Conservation (phyloP, 2,888 invertebrate genomes). For the Abrostola tripartita region DNA sequence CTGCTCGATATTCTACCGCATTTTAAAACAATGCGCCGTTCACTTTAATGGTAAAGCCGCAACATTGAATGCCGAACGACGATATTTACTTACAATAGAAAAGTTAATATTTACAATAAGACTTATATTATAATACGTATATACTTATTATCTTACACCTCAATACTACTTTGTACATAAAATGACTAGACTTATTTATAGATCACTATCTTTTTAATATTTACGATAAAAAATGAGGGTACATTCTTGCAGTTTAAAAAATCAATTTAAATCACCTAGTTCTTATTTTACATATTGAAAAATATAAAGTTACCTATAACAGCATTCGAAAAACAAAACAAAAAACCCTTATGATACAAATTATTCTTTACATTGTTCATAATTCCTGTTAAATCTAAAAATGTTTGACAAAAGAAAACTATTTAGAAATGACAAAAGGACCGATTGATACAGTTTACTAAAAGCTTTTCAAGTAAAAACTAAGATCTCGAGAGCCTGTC, state of each 20-base stretch:
- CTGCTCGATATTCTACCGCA: neutral
- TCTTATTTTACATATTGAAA: neutral
- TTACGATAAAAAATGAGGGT: conserved; percentile 18
- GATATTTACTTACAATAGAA: conserved; percentile 58
- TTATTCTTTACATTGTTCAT: neutral
- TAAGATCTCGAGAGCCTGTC: neutral
- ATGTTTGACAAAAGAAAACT: conserved; percentile 12
- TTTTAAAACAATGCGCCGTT: neutral
- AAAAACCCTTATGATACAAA: conserved; percentile 8
- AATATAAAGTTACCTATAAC: neutral
- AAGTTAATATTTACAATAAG: conserved; percentile 64
- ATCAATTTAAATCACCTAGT: conserved; percentile 6
- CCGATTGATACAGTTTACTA: conserved; percentile 24
- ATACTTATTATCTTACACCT: conserved; percentile 45
- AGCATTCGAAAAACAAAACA: conserved; percentile 3
- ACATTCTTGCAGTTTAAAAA: conserved; percentile 7
- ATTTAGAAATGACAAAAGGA: conserved; percentile 44
- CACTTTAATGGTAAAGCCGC: neutral
- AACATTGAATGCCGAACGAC: conserved; percentile 43
- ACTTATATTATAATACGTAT: conserved; percentile 39
- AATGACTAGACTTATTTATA: conserved; percentile 79
- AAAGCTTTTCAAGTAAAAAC: conserved; percentile 6
- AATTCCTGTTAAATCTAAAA: conserved; percentile 5
- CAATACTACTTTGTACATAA: conserved; percentile 81
- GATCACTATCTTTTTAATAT: conserved; percentile 48